These are phyloP conservation scores for Trigoniulus corallinus DNA, from an alignment of 1,140 invertebrate genomes.

Conservation along the genomic window DNA sequence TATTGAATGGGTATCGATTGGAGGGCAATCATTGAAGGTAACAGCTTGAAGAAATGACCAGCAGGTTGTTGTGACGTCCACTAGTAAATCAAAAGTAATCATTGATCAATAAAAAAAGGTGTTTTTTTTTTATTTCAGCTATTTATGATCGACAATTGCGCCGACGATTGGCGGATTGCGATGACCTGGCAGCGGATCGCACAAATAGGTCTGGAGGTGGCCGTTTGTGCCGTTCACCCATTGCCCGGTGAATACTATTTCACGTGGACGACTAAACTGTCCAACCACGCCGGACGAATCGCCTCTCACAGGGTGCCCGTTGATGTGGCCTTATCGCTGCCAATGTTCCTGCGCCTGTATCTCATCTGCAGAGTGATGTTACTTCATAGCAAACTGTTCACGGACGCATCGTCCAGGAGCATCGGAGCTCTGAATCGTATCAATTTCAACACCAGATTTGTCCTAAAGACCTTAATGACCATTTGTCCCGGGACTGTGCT, in stretches of 20 bases:
- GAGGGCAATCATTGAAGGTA: no score
- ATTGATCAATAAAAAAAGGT: no score
- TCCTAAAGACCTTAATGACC: constrained; percentile 98
- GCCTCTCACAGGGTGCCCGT: constrained; percentile 66
- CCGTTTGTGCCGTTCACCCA: constrained; percentile 92
- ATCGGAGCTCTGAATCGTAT: constrained; percentile 95
- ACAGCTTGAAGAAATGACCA: no score
- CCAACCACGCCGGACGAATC: constrained; percentile 72
- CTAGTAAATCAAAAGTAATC: no score
- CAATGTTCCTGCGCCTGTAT: constrained; percentile 98
- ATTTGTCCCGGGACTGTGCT: constrained; percentile 98
- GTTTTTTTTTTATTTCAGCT: constrained; percentile 42
- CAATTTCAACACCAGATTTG: constrained; percentile 98
- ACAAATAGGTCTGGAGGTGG: constrained; percentile 80
- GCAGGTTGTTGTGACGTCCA: no score
- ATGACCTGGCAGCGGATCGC: constrained; percentile 93
- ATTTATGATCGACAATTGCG: constrained; percentile 99
- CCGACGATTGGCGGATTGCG: constrained; percentile 99
- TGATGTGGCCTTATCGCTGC: constrained; percentile 89
- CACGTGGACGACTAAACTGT: constrained; percentile 86
- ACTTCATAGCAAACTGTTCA: constrained; percentile 96
- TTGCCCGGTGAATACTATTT: constrained; percentile 93
- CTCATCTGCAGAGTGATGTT: constrained; percentile 98
- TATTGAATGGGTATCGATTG: no score
- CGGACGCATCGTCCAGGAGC: constrained; percentile 77